Evolutionary conservation across 2,888 invertebrate species (phyloP).

Genomic region (Subacronicta megacephala): DNA sequence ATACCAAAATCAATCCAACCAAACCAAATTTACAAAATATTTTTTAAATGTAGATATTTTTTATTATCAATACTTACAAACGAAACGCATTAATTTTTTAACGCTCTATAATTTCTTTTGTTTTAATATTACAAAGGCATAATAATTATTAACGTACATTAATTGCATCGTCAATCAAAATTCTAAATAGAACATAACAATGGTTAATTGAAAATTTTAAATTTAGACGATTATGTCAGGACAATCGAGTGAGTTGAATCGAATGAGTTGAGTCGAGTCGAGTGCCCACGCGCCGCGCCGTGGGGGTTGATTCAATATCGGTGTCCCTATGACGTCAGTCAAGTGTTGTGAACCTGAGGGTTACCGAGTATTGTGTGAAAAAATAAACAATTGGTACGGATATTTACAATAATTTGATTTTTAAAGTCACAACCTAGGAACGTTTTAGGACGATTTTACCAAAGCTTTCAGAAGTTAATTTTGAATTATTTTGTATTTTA

Average conservation of each 20-base stretch:
- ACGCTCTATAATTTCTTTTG: conserved; percentile 34
- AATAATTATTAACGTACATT: conserved; percentile 57
- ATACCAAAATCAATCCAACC: no score
- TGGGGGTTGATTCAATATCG: conserved; percentile 63
- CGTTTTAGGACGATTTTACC: neutral
- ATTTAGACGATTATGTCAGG: conserved; percentile 77
- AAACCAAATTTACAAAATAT: neutral
- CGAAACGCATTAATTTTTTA: no score
- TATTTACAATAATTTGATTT: conserved; percentile 12
- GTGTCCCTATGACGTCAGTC: conserved; percentile 56
- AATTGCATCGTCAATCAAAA: conserved; percentile 71
- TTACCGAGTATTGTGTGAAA: conserved; percentile 42
- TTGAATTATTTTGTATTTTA: no score
- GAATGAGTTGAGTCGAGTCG: conserved; percentile 60
- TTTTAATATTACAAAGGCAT: conserved; percentile 49
- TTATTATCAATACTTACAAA: no score
- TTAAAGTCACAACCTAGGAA: neutral
- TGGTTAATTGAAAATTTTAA: conserved; percentile 72
- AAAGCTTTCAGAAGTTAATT: no score
- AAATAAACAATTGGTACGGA: conserved; percentile 30
- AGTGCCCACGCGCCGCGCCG: conserved; percentile 77
- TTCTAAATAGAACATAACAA: conserved; percentile 68
- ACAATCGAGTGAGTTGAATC: conserved; percentile 70
- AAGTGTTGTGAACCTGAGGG: conserved; percentile 45
- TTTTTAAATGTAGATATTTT: no score